Percentiles rank a stretch among this genome's conserved stretches.
Evolutionary conservation across 1,140 invertebrate species (phyloP).

Genomic region (Drosophila punjabiensis): DNA sequence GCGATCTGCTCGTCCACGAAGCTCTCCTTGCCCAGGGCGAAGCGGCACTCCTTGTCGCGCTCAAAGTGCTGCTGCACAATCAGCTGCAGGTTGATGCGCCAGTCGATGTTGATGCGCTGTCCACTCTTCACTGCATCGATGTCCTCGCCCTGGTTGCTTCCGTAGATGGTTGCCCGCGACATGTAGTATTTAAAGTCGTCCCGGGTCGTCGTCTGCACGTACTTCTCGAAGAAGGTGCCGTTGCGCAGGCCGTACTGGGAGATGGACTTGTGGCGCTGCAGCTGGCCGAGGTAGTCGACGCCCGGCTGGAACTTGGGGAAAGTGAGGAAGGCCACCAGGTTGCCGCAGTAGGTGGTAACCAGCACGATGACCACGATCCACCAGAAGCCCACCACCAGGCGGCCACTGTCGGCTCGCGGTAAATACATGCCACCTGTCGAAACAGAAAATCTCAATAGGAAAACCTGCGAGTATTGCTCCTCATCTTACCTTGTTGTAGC

Average conservation of each 20-base stretch:
- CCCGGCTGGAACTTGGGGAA: conserved; percentile 94
- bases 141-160: conserved; percentile 85
- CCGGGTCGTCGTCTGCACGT: conserved; percentile 85
- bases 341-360: conserved; percentile 96
- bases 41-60: conserved; percentile 75
- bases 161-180: conserved; percentile 86
- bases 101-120: conserved; percentile 92
- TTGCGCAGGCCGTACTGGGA: conserved; percentile 91
- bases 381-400: conserved; percentile 95
- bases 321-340: conserved; percentile 96
- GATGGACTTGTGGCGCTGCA: conserved; percentile 88
- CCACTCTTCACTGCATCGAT: conserved; percentile 88
- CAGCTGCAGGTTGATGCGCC: conserved; percentile 90
- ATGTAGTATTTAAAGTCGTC: conserved; percentile 78
- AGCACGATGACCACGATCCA: conserved; percentile 96
- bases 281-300: conserved; percentile 90
- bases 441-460: neutral
- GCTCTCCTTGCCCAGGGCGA: conserved; percentile 87
- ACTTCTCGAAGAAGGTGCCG: conserved; percentile 90
- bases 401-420: conserved; percentile 93
- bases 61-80: conserved; percentile 82
- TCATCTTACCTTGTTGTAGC: conserved; percentile 92
- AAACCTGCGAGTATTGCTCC: too few species aligned
- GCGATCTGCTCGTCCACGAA: conserved; percentile 93
- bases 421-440: conserved; percentile 92